Percentiles rank a stretch among this genome's conserved stretches.
Evolutionary conservation across 2,797 vertebrate species (phyloP).

Genomic region (Cyclopterus lumpus): DNA sequence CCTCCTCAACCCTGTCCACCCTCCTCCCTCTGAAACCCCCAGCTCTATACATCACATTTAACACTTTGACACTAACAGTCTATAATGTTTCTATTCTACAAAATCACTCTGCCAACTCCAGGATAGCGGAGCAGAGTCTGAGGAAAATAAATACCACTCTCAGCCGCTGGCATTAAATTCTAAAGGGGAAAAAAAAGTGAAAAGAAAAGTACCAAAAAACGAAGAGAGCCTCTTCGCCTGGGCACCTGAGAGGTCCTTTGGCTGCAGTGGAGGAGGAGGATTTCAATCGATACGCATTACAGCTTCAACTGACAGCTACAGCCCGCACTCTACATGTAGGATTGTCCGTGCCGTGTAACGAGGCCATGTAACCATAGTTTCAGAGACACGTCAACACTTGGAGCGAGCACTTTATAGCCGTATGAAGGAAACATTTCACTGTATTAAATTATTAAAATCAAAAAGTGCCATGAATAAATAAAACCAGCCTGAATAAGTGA

Average conservation of each 20-base stretch:
- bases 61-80: slow-evolving; percentile 99
- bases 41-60: slow-evolving; percentile 99
- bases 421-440: slow-evolving; percentile 77
- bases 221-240: slow-evolving; percentile 55
- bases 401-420: slow-evolving; percentile 69
- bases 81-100: slow-evolving; percentile 99
- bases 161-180: slow-evolving; percentile 87
- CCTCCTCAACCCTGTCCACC: slow-evolving; percentile 79
- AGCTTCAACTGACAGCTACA: slow-evolving; percentile 64
- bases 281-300: slow-evolving; percentile 71
- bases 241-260: slow-evolving; percentile 66
- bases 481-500: slow-evolving; percentile 79
- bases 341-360: slow-evolving; percentile 36
- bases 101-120: slow-evolving; percentile 98
- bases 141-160: slow-evolving; percentile 97
- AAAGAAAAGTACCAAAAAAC: slow-evolving; percentile 66
- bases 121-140: slow-evolving; percentile 95
- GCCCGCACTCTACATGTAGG: slow-evolving; percentile 58
- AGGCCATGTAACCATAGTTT: slow-evolving; percentile 55
- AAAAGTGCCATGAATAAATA: slow-evolving; percentile 85
- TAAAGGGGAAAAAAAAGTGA: slow-evolving; percentile 62
- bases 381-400: slow-evolving; percentile 55
- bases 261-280: slow-evolving; percentile 62
- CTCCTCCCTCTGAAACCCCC: slow-evolving; percentile 81
- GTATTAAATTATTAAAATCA: slow-evolving; percentile 82